These are phyloP conservation scores for Labeo catla DNA, from an alignment of 2,113 vertebrate genomes.

Conservation along the genomic window DNA sequence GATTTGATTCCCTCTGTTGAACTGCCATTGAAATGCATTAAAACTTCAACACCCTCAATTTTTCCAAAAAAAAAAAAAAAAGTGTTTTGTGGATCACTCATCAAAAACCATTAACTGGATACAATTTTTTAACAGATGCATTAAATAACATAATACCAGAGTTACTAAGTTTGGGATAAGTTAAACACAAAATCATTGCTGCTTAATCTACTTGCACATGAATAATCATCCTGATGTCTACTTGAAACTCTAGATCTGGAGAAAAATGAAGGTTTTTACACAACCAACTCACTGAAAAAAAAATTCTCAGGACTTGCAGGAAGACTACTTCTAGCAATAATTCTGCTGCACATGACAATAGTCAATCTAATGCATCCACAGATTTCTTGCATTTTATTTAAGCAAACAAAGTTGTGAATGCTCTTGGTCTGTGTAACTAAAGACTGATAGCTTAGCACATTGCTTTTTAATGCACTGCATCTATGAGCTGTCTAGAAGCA, in stretches of 20 bases:
- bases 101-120: slow-evolving; percentile 26
- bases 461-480: background rate
- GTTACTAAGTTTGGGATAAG: background rate
- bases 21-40: slow-evolving; percentile 18
- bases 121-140: background rate
- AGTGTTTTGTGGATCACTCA: background rate
- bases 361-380: background rate
- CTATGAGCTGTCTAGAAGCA: background rate
- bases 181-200: background rate
- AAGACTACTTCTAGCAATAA: slow-evolving; percentile 13
- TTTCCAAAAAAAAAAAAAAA: background rate
- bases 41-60: background rate
- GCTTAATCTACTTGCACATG: background rate
- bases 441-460: background rate
- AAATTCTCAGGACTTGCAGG: slow-evolving; percentile 56
- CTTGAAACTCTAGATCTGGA: slow-evolving; percentile 71
- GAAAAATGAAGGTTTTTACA: slow-evolving; percentile 63
- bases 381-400: background rate
- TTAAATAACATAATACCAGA: background rate
- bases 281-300: slow-evolving; percentile 62
- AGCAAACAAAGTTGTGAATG: background rate
- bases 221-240: slow-evolving; percentile 41
- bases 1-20: background rate
- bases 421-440: background rate
- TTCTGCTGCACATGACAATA: background rate